A percentile compares a stretch with the other conserved stretches of the same genome.
phyloP scores from a whole-genome alignment of 1,140 invertebrate species.

The Aphidius ervi region DNA sequence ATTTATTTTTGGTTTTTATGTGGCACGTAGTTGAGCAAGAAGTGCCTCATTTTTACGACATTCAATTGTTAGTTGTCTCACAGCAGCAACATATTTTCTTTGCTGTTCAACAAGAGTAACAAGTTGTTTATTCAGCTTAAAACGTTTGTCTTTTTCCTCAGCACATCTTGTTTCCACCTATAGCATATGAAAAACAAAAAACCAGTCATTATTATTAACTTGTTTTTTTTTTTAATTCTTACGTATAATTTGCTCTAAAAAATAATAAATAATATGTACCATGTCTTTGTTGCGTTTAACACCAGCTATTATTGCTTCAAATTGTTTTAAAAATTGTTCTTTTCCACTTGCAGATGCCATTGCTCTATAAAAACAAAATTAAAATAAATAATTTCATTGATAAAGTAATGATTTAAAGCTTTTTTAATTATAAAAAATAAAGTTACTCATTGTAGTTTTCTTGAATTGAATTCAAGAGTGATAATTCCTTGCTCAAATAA shows the following conservation, averaged over 20 bases:
- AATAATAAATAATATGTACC: conserved; percentile 47
- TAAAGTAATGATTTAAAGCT: conserved; percentile 4
- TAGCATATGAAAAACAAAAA: conserved; percentile 1
- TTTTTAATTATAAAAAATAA: conserved; percentile 16
- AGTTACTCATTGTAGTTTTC: conserved; percentile 89
- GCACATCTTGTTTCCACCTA: conserved; percentile 56
- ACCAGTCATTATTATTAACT: conserved; percentile 1
- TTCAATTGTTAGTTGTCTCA: conserved; percentile 74
- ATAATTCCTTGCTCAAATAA: conserved; percentile 88
- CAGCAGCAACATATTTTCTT: conserved; percentile 77
- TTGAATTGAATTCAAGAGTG: conserved; percentile 88
- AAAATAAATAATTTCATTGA: conserved; percentile 15
- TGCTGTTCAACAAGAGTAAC: conserved; percentile 75
- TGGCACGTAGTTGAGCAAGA: conserved; percentile 43
- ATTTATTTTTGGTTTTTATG: conserved; percentile 22
- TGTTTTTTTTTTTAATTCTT: not conserved
- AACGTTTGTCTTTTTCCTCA: conserved; percentile 70
- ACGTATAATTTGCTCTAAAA: not conserved
- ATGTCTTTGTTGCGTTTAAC: conserved; percentile 78
- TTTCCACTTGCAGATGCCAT: conserved; percentile 66
- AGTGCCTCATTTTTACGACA: conserved; percentile 65
- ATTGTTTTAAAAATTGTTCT: conserved; percentile 84
- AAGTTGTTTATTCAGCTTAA: conserved; percentile 67
- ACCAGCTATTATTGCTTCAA: conserved; percentile 81
- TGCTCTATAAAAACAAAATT: conserved; percentile 52